Evolutionary conservation across 2,888 invertebrate species (phyloP).

Genomic region (Chymomyza caudatula): DNA sequence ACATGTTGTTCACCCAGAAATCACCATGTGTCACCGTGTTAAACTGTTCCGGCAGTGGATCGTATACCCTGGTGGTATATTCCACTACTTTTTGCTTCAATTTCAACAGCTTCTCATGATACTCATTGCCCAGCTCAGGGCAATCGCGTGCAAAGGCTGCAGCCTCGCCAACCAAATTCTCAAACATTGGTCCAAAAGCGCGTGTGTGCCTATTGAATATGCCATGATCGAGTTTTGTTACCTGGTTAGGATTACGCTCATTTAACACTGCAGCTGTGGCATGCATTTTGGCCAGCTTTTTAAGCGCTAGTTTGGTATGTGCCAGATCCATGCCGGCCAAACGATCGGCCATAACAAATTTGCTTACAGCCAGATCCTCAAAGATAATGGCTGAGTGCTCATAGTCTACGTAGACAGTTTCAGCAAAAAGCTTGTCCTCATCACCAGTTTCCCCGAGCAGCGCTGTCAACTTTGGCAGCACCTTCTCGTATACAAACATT

Average conservation of each 20-base stretch:
- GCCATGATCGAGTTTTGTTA: slow-evolving; percentile 66
- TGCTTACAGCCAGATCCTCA: slow-evolving; percentile 57
- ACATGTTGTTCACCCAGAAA: slow-evolving; percentile 74
- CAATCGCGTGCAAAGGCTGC: slow-evolving; percentile 61
- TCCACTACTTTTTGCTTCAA: slow-evolving; percentile 67
- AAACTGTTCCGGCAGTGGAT: slow-evolving; percentile 43
- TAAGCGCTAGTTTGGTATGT: slow-evolving; percentile 75
- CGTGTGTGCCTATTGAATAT: slow-evolving; percentile 72
- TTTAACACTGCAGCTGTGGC: slow-evolving; percentile 79
- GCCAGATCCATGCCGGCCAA: slow-evolving; percentile 74
- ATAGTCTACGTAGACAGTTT: slow-evolving; percentile 64
- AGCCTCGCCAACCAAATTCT: slow-evolving; percentile 55
- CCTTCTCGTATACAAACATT: slow-evolving; percentile 70
- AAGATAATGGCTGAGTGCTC: slow-evolving; percentile 64
- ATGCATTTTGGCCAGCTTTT: slow-evolving; percentile 79
- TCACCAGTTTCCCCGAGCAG: slow-evolving; percentile 44
- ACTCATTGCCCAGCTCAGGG: slow-evolving; percentile 59
- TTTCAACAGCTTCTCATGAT: slow-evolving; percentile 64
- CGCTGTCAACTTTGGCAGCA: slow-evolving; percentile 58
- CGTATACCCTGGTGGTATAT: slow-evolving; percentile 62
- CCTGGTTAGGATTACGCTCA: slow-evolving; percentile 59
- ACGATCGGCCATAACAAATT: slow-evolving; percentile 64
- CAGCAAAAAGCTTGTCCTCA: slow-evolving; percentile 61
- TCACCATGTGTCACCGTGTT: slow-evolving; percentile 74
- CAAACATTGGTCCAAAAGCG: slow-evolving; percentile 59